Conservation (phyloP, 2,888 invertebrate species). For the Mechanitis mazaeus region DNA sequence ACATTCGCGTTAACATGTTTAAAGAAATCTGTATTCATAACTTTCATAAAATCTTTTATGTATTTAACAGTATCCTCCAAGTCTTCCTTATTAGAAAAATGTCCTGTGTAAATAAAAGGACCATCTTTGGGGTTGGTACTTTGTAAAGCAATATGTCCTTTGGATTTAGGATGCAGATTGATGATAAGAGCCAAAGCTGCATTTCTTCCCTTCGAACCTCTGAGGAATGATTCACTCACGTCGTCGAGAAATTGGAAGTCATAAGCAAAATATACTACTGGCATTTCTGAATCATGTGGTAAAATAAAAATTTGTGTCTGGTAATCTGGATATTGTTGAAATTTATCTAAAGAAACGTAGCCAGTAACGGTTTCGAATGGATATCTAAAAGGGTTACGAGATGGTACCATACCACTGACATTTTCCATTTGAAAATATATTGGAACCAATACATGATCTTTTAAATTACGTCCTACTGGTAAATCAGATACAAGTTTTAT, state of each 20-base stretch:
- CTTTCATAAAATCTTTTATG: constrained; percentile 37
- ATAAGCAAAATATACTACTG: constrained; percentile 42
- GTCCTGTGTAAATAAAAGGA: constrained; percentile 39
- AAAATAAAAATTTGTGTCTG: constrained; percentile 30
- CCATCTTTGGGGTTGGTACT: constrained; percentile 39
- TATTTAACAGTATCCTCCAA: constrained; percentile 37
- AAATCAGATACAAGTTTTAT: constrained; percentile 53
- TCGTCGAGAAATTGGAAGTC: constrained; percentile 61
- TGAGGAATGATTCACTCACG: constrained; percentile 35
- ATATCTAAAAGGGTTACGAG: constrained; percentile 39
- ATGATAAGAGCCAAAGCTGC: constrained; percentile 18
- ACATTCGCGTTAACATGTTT: constrained; percentile 31
- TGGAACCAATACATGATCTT: constrained; percentile 54
- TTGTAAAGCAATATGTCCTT: constrained; percentile 39
- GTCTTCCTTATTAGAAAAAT: constrained; percentile 37
- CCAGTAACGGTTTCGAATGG: constrained; percentile 34
- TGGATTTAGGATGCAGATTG: constrained; percentile 52
- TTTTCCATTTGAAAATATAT: constrained; percentile 36
- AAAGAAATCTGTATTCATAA: constrained; percentile 41
- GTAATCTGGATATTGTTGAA: constrained; percentile 60
- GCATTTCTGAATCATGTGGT: constrained; percentile 16
- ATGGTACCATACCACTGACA: constrained; percentile 41
- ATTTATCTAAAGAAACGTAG: constrained; percentile 75
- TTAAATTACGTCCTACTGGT: constrained; percentile 61
- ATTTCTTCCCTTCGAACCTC: constrained; percentile 33